A percentile compares a stretch with the other conserved stretches of the same genome.
These are phyloP conservation scores for Orthosia gothica DNA, from an alignment of 2,888 invertebrate species.

Conservation along the genomic window DNA sequence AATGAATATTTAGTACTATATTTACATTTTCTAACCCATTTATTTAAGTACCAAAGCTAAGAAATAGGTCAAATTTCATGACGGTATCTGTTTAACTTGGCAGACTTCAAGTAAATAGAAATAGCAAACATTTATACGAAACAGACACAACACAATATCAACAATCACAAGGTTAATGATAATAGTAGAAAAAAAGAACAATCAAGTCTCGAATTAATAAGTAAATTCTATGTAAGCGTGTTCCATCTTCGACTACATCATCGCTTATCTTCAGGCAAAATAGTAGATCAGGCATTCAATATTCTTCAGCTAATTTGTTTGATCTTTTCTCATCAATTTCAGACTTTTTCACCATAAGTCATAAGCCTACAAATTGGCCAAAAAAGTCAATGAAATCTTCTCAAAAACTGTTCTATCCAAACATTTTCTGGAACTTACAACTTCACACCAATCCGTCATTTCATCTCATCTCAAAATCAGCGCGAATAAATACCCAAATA, in stretches of 20 bases:
- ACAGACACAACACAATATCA: too few species aligned
- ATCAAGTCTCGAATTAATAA: too few species aligned
- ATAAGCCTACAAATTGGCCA: not conserved
- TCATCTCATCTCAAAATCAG: slow-evolving; percentile 29
- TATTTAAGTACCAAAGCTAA: not conserved
- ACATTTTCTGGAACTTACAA: not conserved
- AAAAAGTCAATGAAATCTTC: not conserved
- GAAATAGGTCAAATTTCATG: slow-evolving; percentile 4
- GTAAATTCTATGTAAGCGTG: too few species aligned
- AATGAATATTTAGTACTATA: slow-evolving; percentile 35
- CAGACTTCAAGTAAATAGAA: not conserved
- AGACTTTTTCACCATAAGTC: not conserved
- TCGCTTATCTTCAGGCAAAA: too few species aligned
- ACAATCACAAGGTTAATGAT: too few species aligned
- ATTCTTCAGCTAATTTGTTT: not conserved
- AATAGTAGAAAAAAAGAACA: too few species aligned
- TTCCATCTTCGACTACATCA: too few species aligned
- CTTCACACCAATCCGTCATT: slow-evolving; percentile 1
- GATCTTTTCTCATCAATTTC: not conserved
- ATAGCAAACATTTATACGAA: too few species aligned
- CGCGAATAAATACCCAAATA: slow-evolving; percentile 30
- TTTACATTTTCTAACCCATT: slow-evolving; percentile 30
- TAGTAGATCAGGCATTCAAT: not conserved
- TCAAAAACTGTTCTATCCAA: not conserved
- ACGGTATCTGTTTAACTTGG: not conserved